Conservation (phyloP, 2,797 vertebrate genomes). For the Mormyrops attenuatus region DNA sequence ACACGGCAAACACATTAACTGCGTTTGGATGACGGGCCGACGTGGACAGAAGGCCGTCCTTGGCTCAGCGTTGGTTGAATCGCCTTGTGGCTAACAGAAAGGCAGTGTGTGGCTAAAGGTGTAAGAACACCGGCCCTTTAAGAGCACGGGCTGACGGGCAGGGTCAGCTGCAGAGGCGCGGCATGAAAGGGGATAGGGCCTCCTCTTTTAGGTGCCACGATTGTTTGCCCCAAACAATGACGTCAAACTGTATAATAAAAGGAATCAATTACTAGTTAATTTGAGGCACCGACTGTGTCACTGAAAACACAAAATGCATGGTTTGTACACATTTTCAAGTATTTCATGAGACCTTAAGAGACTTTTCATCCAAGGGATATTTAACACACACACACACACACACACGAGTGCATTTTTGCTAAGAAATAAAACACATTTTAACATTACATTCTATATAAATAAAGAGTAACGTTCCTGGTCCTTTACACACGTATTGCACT, state of each 20-base stretch:
- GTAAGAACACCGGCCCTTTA: not conserved
- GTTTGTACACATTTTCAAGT: not conserved
- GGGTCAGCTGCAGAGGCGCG: not conserved
- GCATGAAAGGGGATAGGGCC: not conserved
- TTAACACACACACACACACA: not conserved
- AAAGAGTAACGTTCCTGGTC: not conserved
- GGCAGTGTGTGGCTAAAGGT: not conserved
- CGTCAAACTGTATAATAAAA: not conserved
- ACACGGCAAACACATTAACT: not conserved
- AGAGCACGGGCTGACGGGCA: not conserved
- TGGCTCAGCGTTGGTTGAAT: not conserved
- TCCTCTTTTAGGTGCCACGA: not conserved
- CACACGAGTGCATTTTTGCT: not conserved
- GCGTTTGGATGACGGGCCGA: not conserved
- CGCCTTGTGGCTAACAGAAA: not conserved
- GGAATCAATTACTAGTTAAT: not conserved
- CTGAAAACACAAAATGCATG: not conserved
- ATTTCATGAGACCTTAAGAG: not conserved
- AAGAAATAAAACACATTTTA: not conserved
- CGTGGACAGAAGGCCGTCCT: constrained; percentile 14
- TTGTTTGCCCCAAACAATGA: not conserved
- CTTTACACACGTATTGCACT: too few species aligned
- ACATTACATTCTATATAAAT: not conserved
- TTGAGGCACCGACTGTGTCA: not conserved
- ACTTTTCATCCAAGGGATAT: not conserved